Evolutionary conservation across 2,113 vertebrate species (phyloP).

Genomic region (Hemiprocne comata): DNA sequence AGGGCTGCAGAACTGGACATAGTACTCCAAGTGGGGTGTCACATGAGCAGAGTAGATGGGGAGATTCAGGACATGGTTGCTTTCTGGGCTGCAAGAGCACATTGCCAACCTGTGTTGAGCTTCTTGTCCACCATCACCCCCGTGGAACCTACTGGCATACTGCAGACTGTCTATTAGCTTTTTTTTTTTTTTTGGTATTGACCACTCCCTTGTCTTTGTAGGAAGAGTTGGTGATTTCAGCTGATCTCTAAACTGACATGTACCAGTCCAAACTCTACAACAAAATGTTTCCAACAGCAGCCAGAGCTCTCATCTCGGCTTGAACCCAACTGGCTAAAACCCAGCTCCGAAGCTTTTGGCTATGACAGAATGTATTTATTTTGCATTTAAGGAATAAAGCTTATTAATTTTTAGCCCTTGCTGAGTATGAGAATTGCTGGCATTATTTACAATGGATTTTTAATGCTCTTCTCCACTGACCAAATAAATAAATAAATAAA

Average conservation of each 20-base stretch:
- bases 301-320: background rate
- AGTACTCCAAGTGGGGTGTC: no score
- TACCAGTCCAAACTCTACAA: background rate
- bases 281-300: background rate
- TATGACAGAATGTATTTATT: background rate
- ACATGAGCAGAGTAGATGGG: no score
- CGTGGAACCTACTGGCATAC: background rate
- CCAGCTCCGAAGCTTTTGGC: background rate
- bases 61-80: no score
- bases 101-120: no score
- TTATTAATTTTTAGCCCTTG: constrained; percentile 24
- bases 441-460: background rate
- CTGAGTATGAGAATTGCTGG: background rate
- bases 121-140: no score
- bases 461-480: background rate
- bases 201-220: background rate
- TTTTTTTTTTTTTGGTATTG: background rate
- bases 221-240: background rate
- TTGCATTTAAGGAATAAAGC: background rate
- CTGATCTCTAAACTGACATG: background rate
- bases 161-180: background rate
- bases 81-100: no score
- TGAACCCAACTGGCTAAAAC: background rate
- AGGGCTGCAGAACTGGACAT: no score
- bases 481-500: background rate